Percentiles rank a stretch among this genome's conserved stretches.
Evolutionary conservation across 2,888 invertebrate species (phyloP).

Genomic region (Trilocha varians): DNA sequence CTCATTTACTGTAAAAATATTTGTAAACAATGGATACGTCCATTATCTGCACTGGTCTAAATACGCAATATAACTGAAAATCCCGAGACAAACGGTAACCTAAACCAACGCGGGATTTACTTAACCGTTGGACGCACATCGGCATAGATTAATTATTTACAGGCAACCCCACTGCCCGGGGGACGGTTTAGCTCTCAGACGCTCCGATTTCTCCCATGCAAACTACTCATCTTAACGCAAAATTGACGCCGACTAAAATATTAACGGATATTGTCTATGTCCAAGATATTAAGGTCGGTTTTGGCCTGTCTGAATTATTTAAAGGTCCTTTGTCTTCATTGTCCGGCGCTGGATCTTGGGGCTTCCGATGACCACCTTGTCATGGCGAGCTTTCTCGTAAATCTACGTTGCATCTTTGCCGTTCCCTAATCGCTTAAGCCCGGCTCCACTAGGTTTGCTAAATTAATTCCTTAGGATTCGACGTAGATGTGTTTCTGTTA

Average conservation of each 20-base stretch:
- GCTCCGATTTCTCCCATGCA: constrained; percentile 63
- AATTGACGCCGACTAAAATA: constrained; percentile 61
- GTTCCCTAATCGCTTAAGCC: constrained; percentile 61
- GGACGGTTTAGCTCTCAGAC: constrained; percentile 67
- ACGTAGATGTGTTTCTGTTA: constrained; percentile 2
- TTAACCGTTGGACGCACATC: constrained; percentile 58
- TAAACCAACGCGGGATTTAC: constrained; percentile 56
- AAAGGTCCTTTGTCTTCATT: constrained; percentile 66
- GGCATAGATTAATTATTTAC: constrained; percentile 70
- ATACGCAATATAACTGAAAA: constrained; percentile 6
- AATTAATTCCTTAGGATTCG: constrained; percentile 60
- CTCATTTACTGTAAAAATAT: too few species aligned
- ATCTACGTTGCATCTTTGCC: constrained; percentile 70
- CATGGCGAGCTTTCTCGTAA: constrained; percentile 63
- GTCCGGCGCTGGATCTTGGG: constrained; percentile 62
- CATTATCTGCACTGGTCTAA: not conserved
- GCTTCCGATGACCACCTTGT: constrained; percentile 71
- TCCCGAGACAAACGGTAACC: constrained; percentile 33
- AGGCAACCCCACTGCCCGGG: constrained; percentile 47
- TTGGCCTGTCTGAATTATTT: constrained; percentile 63
- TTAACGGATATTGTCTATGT: constrained; percentile 55
- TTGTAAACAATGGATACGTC: too few species aligned
- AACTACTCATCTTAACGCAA: constrained; percentile 67
- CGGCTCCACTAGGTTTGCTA: constrained; percentile 37
- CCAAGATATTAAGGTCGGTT: constrained; percentile 53